These are phyloP conservation scores for Laticauda colubrina DNA, from an alignment of 2,113 vertebrate species.

Conservation along the genomic window DNA sequence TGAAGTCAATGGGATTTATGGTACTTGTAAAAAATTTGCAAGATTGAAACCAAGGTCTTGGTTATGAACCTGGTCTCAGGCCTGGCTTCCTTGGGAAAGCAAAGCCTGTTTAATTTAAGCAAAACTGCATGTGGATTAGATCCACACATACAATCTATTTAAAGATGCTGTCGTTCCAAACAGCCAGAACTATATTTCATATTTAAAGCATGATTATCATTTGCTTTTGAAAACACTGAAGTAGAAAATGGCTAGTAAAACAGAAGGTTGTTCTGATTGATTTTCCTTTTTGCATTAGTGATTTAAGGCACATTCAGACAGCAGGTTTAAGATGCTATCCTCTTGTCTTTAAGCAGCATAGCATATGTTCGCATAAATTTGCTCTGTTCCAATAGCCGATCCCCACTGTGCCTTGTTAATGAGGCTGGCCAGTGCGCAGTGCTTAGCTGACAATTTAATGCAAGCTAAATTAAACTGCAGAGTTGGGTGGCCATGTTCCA, in stretches of 20 bases:
- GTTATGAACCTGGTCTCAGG: background rate
- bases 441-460: background rate
- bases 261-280: background rate
- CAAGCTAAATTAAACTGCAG: background rate
- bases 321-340: background rate
- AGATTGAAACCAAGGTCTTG: background rate
- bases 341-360: background rate
- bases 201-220: background rate
- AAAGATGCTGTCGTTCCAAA: background rate
- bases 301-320: background rate
- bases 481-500: background rate
- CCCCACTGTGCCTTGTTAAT: background rate
- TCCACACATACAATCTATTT: background rate
- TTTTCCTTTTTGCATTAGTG: background rate
- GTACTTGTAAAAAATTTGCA: background rate
- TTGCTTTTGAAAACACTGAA: background rate
- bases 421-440: background rate
- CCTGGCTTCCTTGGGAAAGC: background rate
- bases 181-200: background rate
- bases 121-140: background rate
- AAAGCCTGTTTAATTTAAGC: background rate
- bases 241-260: background rate
- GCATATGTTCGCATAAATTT: background rate
- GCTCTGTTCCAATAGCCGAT: background rate
- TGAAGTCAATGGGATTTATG: slow-evolving; percentile 10